Conservation (phyloP, 2,113 vertebrate genomes). For the Dromaius novaehollandiae region DNA sequence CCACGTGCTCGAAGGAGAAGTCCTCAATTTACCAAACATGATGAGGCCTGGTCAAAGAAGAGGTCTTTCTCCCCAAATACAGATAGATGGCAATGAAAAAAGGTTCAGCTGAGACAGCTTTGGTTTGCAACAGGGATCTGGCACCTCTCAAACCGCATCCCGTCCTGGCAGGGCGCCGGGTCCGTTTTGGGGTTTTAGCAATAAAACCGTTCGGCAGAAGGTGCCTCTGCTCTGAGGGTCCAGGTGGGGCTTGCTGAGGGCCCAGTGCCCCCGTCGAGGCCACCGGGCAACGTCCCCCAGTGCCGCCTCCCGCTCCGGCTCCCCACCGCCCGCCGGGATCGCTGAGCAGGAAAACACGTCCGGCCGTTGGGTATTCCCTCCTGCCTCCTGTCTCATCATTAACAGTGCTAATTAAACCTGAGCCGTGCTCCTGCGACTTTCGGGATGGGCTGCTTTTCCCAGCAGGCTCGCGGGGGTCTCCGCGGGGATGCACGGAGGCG, state of each 20-base stretch:
- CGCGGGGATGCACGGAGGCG: accelerated
- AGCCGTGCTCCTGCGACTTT: neutral
- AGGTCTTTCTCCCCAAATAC: neutral
- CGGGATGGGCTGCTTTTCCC: neutral
- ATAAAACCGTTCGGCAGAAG: neutral
- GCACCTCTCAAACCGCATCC: neutral
- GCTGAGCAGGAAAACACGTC: neutral
- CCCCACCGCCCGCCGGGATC: neutral
- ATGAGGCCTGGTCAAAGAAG: neutral
- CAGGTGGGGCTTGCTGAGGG: neutral
- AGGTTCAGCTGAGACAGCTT: neutral
- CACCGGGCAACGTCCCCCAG: neutral
- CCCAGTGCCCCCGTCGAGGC: neutral
- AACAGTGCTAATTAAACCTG: slow-evolving; percentile 56
- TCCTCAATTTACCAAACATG: neutral
- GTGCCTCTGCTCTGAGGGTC: neutral
- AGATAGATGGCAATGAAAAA: neutral
- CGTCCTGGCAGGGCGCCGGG: accelerated
- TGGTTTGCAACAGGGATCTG: neutral
- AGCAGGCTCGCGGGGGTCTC: neutral
- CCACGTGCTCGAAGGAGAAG: neutral
- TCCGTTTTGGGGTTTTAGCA: neutral
- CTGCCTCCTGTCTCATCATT: slow-evolving; percentile 12
- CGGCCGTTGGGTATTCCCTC: neutral
- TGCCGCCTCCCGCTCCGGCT: neutral